phyloP scores from a whole-genome alignment of 2,113 vertebrate genomes.

The Channa argus region DNA sequence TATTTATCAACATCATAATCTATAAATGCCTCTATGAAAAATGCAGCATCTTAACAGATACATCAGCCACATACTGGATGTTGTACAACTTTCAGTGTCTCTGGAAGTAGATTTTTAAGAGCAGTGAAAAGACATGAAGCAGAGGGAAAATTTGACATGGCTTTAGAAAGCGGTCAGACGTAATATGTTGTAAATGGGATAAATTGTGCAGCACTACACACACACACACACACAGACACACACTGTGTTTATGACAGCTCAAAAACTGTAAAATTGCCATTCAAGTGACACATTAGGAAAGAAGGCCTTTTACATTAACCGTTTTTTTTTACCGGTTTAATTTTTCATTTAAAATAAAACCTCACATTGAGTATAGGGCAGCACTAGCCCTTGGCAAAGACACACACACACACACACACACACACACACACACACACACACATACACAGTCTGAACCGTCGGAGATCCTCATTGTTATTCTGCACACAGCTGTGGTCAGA shows the following conservation, averaged over 20 bases:
- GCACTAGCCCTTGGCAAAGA: conserved; percentile 53
- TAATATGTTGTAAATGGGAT: neutral
- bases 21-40: no score
- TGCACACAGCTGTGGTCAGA: conserved; percentile 75
- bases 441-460: conserved; percentile 42
- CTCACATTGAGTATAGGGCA: conserved; percentile 25
- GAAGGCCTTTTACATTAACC: no score
- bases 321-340: no score
- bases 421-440: conserved; percentile 27
- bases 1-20: no score
- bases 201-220: neutral
- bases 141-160: no score
- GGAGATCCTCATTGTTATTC: conserved; percentile 80
- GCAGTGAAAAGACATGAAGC: neutral
- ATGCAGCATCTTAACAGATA: no score
- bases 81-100: no score
- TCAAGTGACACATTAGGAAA: neutral
- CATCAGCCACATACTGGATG: no score
- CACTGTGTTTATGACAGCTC: neutral
- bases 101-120: neutral
- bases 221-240: neutral
- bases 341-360: no score
- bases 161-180: no score
- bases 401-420: conserved; percentile 11
- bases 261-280: neutral